phyloP scores from a whole-genome alignment of 2,113 vertebrate species.

The Murina feae region DNA sequence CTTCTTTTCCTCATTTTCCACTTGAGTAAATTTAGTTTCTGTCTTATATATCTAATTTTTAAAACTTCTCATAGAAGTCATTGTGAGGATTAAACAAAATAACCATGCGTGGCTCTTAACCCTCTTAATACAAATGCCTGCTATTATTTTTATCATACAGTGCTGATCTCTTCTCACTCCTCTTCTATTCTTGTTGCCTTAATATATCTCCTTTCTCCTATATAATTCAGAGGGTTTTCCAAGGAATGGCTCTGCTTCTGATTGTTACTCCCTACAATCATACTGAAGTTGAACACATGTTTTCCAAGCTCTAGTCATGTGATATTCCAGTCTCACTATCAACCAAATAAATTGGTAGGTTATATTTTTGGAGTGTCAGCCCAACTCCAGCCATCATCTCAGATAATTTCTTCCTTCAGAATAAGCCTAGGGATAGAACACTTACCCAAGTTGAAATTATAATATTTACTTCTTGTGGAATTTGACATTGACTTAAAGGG shows the following conservation, averaged over 20 bases:
- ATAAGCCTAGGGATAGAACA: background rate
- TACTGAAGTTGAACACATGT: rapidly evolving
- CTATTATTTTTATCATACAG: background rate
- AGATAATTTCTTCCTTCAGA: background rate
- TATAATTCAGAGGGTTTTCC: background rate
- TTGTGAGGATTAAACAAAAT: background rate
- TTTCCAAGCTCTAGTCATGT: background rate
- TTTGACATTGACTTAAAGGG: background rate
- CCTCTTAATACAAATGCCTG: background rate
- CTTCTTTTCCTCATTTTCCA: background rate
- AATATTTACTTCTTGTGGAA: background rate
- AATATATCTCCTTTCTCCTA: background rate
- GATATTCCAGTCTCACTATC: background rate
- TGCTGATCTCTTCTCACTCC: background rate
- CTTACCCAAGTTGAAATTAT: background rate
- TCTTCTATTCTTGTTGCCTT: background rate
- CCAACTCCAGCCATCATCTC: background rate
- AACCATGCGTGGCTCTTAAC: background rate
- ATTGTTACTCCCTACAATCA: background rate
- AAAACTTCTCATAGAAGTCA: background rate
- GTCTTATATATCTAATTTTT: background rate
- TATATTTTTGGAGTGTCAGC: background rate
- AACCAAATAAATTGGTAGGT: background rate
- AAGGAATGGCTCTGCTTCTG: background rate
- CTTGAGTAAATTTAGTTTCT: background rate